phyloP scores from a whole-genome alignment of 2,797 vertebrate species.

The Eleutherodactylus coqui region DNA sequence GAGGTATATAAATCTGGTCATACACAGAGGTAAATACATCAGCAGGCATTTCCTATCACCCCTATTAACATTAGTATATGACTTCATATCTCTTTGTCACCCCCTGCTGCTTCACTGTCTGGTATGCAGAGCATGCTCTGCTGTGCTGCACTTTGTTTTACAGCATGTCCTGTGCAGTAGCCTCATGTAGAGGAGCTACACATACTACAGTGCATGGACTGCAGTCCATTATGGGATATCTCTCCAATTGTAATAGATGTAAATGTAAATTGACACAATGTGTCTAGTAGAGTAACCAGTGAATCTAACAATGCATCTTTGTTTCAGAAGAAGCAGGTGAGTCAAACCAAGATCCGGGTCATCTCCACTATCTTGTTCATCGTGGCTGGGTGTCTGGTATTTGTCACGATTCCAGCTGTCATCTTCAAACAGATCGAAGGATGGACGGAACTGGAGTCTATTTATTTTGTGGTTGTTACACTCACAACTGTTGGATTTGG shows the following conservation, averaged over 20 bases:
- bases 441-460: conserved; percentile 93
- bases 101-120: background rate
- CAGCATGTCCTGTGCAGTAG: background rate
- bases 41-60: no score
- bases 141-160: background rate
- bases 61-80: no score
- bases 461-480: conserved; percentile 98
- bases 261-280: background rate
- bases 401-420: conserved; percentile 94
- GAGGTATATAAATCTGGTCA: no score
- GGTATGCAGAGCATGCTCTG: background rate
- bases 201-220: no score
- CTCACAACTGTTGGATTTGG: conserved; percentile 97
- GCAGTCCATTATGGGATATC: background rate
- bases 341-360: conserved; percentile 97
- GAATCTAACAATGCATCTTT: conserved; percentile 47
- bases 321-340: conserved; percentile 92
- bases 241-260: background rate
- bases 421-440: conserved; percentile 94
- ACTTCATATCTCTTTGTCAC: background rate
- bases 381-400: conserved; percentile 93
- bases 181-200: no score
- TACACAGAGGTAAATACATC: no score
- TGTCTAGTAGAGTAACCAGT: background rate
- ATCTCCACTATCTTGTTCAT: conserved; percentile 96